Evolutionary conservation across 2,113 vertebrate species (phyloP), one percentile per base, ranked within the genome.

Genomic region (Neolamprologus sp.): DNA sequence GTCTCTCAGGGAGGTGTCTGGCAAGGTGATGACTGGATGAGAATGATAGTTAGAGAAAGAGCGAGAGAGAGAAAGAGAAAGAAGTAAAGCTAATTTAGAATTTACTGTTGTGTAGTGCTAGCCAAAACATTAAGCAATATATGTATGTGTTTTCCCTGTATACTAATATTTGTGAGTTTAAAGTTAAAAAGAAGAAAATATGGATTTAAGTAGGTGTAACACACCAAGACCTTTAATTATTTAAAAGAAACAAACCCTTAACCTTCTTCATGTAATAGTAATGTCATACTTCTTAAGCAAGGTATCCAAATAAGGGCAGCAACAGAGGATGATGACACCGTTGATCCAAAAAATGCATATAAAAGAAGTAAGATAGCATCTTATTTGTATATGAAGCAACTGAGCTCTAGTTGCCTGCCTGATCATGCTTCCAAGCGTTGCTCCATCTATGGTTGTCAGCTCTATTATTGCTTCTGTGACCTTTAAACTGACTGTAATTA

Each of bases 1-100:
- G 90, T 93, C 94, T 92, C 93, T 35, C 35, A 90, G 94, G 93
- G 93, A 94, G 89, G 81, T 88, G 89, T 68, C 55, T 85, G 81
- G 89, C 84, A 90, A 93, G 91, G 94, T 92, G 85, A 92, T 93
- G 53, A 71, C 84, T 71, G 87, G 83, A 84, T 79, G 47, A 84
- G 91, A 92, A 35, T 21, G 89, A 91, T 80, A 83, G 68, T 7
- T 11, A 75, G 84, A 83, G 63, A 47, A 75, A 80, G 63, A 21
- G 54, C 30, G 5, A 65, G 51, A 28, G 7, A 17, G 23, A 65
- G 30, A 28, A 4, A 11, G n/a, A 58, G 26, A 35, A 14, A 19
- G 45, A 16, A 21, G n/a, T 0, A 42, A 68, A 89, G 35, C 30
- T 63, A 60, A 89, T 49, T 75, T 8, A 19, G 23, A 80, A 33